Percentiles rank a stretch among this genome's conserved stretches.
phyloP scores from a whole-genome alignment of 2,888 invertebrate genomes.

The Aplocera efformata region DNA sequence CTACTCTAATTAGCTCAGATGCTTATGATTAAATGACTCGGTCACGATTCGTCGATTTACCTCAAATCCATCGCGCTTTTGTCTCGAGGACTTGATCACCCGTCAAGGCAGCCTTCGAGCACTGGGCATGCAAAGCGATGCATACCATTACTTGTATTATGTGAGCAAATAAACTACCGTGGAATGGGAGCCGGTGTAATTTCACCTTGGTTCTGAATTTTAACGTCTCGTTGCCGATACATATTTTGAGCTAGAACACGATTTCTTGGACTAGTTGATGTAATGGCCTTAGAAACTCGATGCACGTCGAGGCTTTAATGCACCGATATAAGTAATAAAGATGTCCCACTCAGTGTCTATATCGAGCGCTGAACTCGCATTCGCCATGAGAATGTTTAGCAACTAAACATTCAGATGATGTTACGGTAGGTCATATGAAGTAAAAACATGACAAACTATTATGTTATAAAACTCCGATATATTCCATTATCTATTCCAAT shows the following conservation, averaged over 20 bases:
- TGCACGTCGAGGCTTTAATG: slow-evolving; percentile 34
- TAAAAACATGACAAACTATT: too few relatives aligned
- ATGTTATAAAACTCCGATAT: too few relatives aligned
- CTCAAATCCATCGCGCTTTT: slow-evolving; percentile 67
- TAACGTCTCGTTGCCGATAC: slow-evolving; percentile 18
- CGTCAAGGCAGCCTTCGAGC: slow-evolving; percentile 51
- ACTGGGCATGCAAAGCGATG: slow-evolving; percentile 34
- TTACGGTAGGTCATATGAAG: too few relatives aligned
- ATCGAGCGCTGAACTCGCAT: slow-evolving; percentile 19
- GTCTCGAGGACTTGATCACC: slow-evolving; percentile 62
- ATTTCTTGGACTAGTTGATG: slow-evolving; percentile 39
- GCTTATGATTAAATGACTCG: slow-evolving; percentile 74
- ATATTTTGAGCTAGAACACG: slow-evolving; percentile 36
- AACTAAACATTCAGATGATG: background rate
- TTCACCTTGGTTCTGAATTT: slow-evolving; percentile 18
- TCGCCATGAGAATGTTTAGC: slow-evolving; percentile 4
- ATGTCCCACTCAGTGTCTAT: slow-evolving; percentile 28
- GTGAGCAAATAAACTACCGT: slow-evolving; percentile 28
- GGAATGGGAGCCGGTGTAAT: slow-evolving; percentile 18
- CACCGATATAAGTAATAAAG: slow-evolving; percentile 32
- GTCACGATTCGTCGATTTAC: slow-evolving; percentile 76
- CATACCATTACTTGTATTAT: slow-evolving; percentile 38
- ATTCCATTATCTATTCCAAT: too few relatives aligned
- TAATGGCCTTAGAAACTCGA: slow-evolving; percentile 37
- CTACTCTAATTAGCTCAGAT: slow-evolving; percentile 77